These are phyloP conservation scores for Cyphomyrus discorhynchus DNA, from an alignment of 2,113 vertebrate species.

Conservation along the genomic window DNA sequence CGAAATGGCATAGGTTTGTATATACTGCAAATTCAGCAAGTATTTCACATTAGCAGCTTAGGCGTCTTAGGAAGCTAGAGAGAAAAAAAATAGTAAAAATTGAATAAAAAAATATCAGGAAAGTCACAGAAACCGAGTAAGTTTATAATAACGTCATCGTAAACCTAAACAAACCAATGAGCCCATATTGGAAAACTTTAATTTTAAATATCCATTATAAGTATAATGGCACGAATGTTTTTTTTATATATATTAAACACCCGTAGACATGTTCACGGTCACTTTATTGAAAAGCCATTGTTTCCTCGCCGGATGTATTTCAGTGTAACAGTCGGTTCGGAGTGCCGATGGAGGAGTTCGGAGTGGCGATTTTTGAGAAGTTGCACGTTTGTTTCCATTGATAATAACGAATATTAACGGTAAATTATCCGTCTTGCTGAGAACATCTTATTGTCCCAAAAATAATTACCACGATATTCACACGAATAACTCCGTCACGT, in stretches of 20 bases:
- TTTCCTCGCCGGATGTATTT: conserved; percentile 10
- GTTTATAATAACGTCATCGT: neutral
- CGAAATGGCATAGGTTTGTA: neutral
- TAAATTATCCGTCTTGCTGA: neutral
- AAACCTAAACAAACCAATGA: neutral
- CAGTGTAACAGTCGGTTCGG: conserved; percentile 13
- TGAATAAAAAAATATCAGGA: neutral
- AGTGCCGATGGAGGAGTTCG: conserved; percentile 19
- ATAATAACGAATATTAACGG: conserved; percentile 4
- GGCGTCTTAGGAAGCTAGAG: neutral
- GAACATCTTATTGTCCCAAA: neutral
- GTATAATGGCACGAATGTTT: neutral
- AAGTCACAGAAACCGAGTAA: neutral
- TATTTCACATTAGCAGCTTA: neutral
- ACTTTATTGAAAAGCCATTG: neutral
- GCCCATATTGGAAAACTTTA: neutral
- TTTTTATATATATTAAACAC: neutral
- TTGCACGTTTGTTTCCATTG: conserved; percentile 13
- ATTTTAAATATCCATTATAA: neutral
- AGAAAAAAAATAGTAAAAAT: neutral
- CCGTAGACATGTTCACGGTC: neutral
- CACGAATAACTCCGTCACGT: neutral
- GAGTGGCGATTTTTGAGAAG: conserved; percentile 9
- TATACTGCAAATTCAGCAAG: neutral
- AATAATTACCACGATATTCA: neutral